Conservation (phyloP, 2,113 vertebrate genomes). For the Hipposideros armiger region DNA sequence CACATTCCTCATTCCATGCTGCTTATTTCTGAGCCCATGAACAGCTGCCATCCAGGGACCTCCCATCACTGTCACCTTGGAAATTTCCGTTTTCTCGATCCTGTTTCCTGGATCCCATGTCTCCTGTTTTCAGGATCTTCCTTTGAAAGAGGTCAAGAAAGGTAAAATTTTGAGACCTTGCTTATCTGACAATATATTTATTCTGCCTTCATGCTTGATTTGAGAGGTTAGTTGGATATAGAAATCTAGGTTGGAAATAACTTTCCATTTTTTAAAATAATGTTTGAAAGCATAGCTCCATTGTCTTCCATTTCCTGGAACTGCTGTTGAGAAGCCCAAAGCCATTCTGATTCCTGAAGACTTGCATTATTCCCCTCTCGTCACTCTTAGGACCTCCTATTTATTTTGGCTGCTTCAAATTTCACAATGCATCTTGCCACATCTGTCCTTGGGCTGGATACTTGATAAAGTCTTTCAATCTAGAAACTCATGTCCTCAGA, state of each 20-base stretch:
- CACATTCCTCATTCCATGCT: background rate
- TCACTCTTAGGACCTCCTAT: background rate
- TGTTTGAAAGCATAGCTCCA: background rate
- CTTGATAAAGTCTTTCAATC: background rate
- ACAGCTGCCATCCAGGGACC: background rate
- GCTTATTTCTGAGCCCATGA: background rate
- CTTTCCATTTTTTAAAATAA: background rate
- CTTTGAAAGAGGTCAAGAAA: background rate
- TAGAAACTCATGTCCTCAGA: background rate
- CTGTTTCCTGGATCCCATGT: background rate
- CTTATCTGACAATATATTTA: background rate
- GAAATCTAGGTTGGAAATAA: conserved; percentile 21
- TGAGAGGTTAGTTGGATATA: background rate
- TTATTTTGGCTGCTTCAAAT: background rate
- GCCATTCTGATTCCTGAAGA: background rate
- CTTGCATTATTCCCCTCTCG: background rate
- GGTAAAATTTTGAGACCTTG: background rate
- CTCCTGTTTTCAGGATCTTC: background rate
- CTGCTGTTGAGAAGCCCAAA: background rate
- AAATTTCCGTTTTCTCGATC: background rate
- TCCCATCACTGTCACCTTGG: background rate
- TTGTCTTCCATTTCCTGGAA: background rate
- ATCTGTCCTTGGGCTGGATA: too few relatives aligned
- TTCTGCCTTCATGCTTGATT: background rate
- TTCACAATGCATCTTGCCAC: background rate